Conservation (phyloP, 2,113 vertebrate species). For the Microcebus griseorufus region DNA sequence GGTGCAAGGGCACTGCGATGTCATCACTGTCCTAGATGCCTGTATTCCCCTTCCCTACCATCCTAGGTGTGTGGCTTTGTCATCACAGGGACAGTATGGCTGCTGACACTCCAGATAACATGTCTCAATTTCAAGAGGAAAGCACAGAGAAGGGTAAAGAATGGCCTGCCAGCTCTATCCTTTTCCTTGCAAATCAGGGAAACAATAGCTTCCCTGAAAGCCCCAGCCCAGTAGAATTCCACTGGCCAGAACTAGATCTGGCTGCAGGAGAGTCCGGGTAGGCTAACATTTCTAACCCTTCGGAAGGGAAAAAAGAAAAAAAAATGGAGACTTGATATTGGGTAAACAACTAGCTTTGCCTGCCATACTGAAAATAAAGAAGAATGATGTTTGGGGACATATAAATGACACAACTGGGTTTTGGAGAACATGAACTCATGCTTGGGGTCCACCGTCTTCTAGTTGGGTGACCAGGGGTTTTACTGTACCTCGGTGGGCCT, state of each 20-base stretch:
- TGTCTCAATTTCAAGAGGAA: background rate
- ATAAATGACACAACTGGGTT: background rate
- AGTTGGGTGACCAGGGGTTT: background rate
- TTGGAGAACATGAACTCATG: background rate
- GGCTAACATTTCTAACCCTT: background rate
- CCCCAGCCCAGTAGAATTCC: background rate
- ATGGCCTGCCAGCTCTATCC: background rate
- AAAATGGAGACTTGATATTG: background rate
- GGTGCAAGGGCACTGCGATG: rapidly evolving
- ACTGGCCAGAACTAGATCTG: background rate
- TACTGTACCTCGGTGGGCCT: background rate
- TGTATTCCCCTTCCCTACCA: too few species aligned
- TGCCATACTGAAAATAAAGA: background rate
- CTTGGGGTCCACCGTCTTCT: background rate
- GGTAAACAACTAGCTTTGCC: too few species aligned
- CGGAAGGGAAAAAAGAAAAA: background rate
- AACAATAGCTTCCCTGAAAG: constrained; percentile 4
- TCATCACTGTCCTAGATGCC: background rate
- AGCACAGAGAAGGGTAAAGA: background rate
- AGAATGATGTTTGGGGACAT: background rate
- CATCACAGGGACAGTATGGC: background rate
- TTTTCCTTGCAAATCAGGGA: background rate
- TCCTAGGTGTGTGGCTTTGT: background rate
- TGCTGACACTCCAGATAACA: background rate
- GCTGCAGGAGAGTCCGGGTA: background rate